Evolutionary conservation across 2,113 vertebrate genomes (phyloP).

Genomic region (Pleuronectes platessa): DNA sequence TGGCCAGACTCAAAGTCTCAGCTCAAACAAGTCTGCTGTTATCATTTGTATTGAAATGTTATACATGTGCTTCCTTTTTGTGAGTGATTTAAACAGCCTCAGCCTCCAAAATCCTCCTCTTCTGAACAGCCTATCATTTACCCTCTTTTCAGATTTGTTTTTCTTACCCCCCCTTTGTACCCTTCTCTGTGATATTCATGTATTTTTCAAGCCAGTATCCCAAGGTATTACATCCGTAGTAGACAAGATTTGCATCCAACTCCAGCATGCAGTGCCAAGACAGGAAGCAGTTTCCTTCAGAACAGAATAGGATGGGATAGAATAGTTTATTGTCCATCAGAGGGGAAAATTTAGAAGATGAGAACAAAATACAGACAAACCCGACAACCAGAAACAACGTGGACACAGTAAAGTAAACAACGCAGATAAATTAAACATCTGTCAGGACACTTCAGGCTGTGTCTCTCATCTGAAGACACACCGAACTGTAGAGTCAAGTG

Average conservation of each 20-base stretch:
- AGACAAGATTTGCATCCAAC: not conserved
- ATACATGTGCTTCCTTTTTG: not conserved
- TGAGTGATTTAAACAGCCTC: not conserved
- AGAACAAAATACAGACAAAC: not conserved
- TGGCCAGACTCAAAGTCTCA: not conserved
- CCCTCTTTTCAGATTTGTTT: not conserved
- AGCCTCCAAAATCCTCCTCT: not conserved
- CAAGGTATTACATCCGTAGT: not conserved
- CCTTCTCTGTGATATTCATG: not conserved
- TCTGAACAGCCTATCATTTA: not conserved
- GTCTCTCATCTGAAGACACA: too few species aligned
- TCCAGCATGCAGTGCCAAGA: not conserved
- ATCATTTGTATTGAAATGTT: not conserved
- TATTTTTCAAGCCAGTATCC: not conserved
- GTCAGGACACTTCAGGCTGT: too few species aligned
- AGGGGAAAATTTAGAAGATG: not conserved
- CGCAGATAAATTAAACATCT: too few species aligned
- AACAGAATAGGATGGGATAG: too few species aligned
- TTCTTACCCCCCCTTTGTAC: not conserved
- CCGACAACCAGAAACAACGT: not conserved
- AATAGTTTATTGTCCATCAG: constrained; percentile 1
- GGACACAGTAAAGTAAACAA: too few species aligned
- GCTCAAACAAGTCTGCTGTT: not conserved
- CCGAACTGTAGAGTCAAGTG: too few species aligned
- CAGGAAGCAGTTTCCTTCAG: not conserved